These are phyloP conservation scores for Aporophyla nigra DNA, from an alignment of 2,888 invertebrate genomes.

Conservation along the genomic window DNA sequence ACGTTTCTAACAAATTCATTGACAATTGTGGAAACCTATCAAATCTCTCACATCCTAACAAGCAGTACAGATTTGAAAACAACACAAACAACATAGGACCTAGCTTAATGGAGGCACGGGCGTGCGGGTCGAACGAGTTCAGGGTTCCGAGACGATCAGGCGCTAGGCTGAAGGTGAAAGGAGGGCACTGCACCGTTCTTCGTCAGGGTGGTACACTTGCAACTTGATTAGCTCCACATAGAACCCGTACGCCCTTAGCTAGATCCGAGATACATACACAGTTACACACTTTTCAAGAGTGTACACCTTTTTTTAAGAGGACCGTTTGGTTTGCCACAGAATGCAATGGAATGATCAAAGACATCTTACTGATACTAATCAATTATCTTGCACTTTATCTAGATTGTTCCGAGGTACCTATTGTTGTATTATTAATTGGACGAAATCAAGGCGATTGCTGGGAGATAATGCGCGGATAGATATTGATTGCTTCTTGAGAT, in stretches of 20 bases:
- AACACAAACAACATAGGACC: slow-evolving; percentile 41
- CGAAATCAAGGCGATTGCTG: slow-evolving; percentile 50
- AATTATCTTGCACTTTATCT: slow-evolving; percentile 36
- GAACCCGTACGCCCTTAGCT: slow-evolving; percentile 60
- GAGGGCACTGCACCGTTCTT: slow-evolving; percentile 79
- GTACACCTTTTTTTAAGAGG: slow-evolving; percentile 3
- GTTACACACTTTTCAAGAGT: slow-evolving; percentile 44
- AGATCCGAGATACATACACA: slow-evolving; percentile 56
- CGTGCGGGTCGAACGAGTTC: slow-evolving; percentile 74
- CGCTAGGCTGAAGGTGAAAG: slow-evolving; percentile 78
- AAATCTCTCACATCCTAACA: slow-evolving; percentile 22
- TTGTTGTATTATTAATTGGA: slow-evolving; percentile 44
- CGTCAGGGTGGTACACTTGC: slow-evolving; percentile 61
- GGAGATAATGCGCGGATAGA: slow-evolving; percentile 27
- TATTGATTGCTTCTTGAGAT: slow-evolving; percentile 33
- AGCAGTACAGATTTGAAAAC: slow-evolving; percentile 30
- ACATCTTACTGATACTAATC: slow-evolving; percentile 25
- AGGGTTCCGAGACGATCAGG: slow-evolving; percentile 72
- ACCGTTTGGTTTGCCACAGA: background rate
- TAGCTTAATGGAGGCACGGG: slow-evolving; percentile 54
- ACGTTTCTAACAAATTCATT: slow-evolving; percentile 4
- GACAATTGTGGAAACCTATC: slow-evolving; percentile 3
- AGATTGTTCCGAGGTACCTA: slow-evolving; percentile 30
- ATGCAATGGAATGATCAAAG: slow-evolving; percentile 6
- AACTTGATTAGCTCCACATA: slow-evolving; percentile 55